A percentile compares a stretch with the other conserved stretches of the same genome.
Evolutionary conservation across 1,140 invertebrate genomes (phyloP).

Genomic region (Cheumatopsyche charites): DNA sequence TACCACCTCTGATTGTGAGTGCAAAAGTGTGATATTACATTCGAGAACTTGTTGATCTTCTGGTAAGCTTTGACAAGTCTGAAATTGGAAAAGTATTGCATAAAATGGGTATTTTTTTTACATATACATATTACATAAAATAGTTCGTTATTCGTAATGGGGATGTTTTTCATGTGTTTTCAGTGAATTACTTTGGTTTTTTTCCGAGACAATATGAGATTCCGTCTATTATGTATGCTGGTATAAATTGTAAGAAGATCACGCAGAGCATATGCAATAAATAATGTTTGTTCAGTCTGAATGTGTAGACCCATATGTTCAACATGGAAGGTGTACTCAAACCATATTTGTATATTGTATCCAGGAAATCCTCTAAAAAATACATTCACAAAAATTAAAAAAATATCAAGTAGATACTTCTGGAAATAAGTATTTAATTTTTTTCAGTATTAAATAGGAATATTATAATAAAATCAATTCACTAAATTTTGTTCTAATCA

Average conservation of each 20-base stretch:
- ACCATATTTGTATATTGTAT: constrained; percentile 55
- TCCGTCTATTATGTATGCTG: constrained; percentile 66
- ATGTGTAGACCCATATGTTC: constrained; percentile 64
- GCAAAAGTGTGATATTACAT: constrained; percentile 74
- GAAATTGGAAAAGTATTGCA: constrained; percentile 40
- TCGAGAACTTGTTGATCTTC: constrained; percentile 74
- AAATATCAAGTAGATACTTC: too few species aligned
- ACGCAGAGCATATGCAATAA: constrained; percentile 59
- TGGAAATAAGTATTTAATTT: too few species aligned
- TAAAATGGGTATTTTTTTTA: too few species aligned
- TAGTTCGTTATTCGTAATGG: too few species aligned
- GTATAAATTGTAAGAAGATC: constrained; percentile 66
- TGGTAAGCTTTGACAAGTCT: constrained; percentile 76
- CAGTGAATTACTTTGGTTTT: constrained; percentile 66
- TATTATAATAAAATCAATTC: too few species aligned
- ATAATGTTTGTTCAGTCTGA: constrained; percentile 57
- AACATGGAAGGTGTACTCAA: constrained; percentile 53
- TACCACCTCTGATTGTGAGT: constrained; percentile 72
- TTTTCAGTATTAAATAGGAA: too few species aligned
- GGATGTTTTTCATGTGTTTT: constrained; percentile 18
- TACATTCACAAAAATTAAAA: too few species aligned
- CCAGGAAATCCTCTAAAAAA: constrained; percentile 59
- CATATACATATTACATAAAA: not conserved
- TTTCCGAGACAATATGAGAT: constrained; percentile 63
- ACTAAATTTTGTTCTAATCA: too few species aligned